Evolutionary conservation across 2,888 invertebrate genomes (phyloP), one percentile per base, ranked within the genome.

Genomic region (Pteria penguin): DNA sequence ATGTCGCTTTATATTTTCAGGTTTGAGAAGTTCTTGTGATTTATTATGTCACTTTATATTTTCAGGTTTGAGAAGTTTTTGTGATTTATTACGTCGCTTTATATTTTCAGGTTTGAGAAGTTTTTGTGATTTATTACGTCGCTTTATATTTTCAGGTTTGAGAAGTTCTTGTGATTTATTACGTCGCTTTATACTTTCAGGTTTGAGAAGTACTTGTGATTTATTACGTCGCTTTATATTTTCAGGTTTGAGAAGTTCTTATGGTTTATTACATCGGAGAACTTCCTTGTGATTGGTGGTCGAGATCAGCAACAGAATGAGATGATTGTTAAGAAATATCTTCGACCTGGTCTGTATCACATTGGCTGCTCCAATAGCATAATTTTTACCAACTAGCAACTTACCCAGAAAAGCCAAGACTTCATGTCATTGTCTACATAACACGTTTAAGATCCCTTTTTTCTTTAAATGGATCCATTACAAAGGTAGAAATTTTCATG

Each of bases 151-250:
- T 63, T 63, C 8, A 63, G 4, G 24, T n/a, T n/a, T 33, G 14
- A 99, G 93, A 99, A 99, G 93, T 99, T 99, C 93, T 96, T 95
- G 91, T 99, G 99, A 99, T 99, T 99, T 91, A 96, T 99, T 81
- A 97, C 97, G 36, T 96, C 97, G n/a, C n/a, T n/a, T n/a, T n/a
- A 31, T 8, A 55, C 32, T 57, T 57, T 3, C 76, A 92, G 92
- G 92, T n/a, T n/a, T 33, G 14, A 99, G 93, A 99, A 99, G 93
- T 99, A 99, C 93, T 96, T 95, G 91, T 99, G 99, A 99, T 99
- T 99, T 91, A 96, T 99, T 81, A 97, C 97, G 36, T 96, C 97
- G n/a, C n/a, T n/a, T n/a, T n/a, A 31, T 8, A 55, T 57, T 57
- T 57, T 3, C 76, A 92, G 92, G 92, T 99, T 99, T 94, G 99